Conservation (phyloP, 2,113 vertebrate species). For the Seriola rivoliana region DNA sequence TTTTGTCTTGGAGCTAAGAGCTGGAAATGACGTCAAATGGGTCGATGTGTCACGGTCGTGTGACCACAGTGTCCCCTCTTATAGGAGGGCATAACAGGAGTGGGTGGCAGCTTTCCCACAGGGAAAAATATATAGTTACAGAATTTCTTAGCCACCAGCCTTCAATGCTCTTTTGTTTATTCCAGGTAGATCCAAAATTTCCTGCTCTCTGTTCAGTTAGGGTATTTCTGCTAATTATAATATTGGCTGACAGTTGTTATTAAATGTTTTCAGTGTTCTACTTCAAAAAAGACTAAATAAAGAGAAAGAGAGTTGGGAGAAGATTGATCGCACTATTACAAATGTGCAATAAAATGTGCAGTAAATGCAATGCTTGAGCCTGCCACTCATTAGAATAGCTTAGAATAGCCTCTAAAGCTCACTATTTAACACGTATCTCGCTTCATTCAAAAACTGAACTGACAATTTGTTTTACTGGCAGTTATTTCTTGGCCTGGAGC, state of each 20-base stretch:
- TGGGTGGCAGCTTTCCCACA: background rate
- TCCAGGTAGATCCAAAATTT: background rate
- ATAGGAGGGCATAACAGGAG: background rate
- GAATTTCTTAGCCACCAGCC: background rate
- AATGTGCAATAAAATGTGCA: no score
- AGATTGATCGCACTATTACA: no score
- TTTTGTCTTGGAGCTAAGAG: conserved; percentile 24
- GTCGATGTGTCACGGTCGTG: conserved; percentile 24
- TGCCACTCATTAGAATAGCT: background rate
- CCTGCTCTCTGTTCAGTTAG: background rate
- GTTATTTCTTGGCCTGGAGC: no score
- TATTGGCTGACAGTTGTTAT: no score
- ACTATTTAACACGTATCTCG: no score
- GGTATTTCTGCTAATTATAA: background rate
- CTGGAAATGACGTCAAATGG: conserved; percentile 43
- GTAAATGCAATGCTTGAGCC: no score
- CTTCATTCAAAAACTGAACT: no score
- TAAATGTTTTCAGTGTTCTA: background rate
- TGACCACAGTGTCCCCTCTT: conserved; percentile 28
- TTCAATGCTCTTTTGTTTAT: background rate
- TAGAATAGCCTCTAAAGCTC: background rate
- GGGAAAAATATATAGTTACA: background rate
- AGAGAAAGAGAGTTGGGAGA: no score
- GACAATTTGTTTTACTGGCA: no score
- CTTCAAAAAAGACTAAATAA: background rate